phyloP scores from a whole-genome alignment of 2,113 vertebrate species.

The Zosterops pallidus region DNA sequence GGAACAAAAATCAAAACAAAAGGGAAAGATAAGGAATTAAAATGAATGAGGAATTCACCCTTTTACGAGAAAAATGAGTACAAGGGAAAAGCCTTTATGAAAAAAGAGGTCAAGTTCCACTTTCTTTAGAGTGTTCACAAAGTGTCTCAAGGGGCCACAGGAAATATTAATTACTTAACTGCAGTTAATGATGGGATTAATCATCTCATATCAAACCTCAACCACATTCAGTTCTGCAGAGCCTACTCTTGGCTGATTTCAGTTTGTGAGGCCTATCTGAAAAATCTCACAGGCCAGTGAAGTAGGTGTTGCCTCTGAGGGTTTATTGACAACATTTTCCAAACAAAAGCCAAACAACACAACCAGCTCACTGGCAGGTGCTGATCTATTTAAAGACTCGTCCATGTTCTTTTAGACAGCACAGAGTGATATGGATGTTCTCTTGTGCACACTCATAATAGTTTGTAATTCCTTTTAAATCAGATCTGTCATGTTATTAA shows the following conservation, averaged over 20 bases:
- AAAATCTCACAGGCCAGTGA: neutral
- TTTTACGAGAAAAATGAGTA: neutral
- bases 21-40: neutral
- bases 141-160: neutral
- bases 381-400: neutral
- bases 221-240: neutral
- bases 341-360: neutral
- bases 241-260: neutral
- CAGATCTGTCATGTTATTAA: neutral
- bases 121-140: neutral
- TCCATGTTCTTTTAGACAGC: neutral
- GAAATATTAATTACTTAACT: neutral
- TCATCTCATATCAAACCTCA: neutral
- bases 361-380: neutral
- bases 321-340: neutral
- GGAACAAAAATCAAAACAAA: neutral
- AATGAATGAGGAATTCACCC: neutral
- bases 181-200: neutral
- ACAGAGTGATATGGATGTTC: neutral
- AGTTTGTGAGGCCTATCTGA: neutral
- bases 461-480: neutral
- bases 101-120: neutral
- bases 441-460: neutral
- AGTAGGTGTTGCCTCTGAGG: neutral
- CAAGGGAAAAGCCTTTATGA: neutral